These are phyloP conservation scores for Linyphia triangularis DNA, from an alignment of 2,888 invertebrate species.

Conservation along the genomic window DNA sequence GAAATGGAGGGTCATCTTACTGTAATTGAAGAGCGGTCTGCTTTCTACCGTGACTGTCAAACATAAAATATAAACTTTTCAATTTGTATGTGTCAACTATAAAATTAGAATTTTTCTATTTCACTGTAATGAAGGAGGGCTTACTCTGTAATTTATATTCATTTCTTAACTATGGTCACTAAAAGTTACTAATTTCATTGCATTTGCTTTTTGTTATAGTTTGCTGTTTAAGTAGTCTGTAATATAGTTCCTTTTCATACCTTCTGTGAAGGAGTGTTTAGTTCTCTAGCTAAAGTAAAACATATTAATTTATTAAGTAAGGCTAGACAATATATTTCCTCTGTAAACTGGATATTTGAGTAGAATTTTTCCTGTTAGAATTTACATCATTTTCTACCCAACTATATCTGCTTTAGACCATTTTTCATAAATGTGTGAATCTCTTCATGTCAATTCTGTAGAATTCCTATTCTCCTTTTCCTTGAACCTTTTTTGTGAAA, in stretches of 20 bases:
- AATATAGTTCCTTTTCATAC: conserved; percentile 48
- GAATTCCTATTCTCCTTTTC: background rate
- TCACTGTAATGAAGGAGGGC: conserved; percentile 11
- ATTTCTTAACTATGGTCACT: conserved; percentile 20
- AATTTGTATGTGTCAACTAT: conserved; percentile 4
- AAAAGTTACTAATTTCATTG: conserved; percentile 24
- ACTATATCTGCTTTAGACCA: background rate
- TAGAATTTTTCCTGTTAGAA: background rate
- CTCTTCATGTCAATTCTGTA: background rate
- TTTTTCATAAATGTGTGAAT: conserved; percentile 1
- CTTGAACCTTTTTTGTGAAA: background rate
- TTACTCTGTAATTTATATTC: conserved; percentile 16
- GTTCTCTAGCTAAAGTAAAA: background rate
- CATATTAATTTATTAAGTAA: background rate
- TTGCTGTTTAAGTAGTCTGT: background rate
- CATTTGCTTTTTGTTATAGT: conserved; percentile 9
- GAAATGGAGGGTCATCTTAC: conserved; percentile 84
- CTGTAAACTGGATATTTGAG: background rate
- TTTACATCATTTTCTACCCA: background rate
- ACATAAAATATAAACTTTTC: conserved; percentile 55
- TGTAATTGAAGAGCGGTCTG: conserved; percentile 84
- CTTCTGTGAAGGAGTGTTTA: conserved; percentile 61
- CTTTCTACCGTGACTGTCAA: conserved; percentile 82
- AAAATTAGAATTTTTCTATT: conserved; percentile 17
- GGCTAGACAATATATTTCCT: background rate